Conservation (phyloP, 2,797 vertebrate species). For the Notolepis coatsorum region DNA sequence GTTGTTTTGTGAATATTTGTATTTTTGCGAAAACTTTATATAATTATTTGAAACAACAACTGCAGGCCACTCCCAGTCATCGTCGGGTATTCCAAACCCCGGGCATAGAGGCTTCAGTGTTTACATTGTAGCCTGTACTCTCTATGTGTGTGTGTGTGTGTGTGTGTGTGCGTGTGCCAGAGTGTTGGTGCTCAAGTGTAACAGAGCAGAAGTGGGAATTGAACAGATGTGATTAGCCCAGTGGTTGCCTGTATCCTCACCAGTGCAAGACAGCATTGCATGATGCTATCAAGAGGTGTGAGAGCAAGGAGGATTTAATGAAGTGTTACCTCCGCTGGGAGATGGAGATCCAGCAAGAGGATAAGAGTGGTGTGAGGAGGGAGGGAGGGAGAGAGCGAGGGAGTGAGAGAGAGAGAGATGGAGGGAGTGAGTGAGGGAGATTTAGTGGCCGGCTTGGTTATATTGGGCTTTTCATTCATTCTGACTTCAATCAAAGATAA, state of each 20-base stretch:
- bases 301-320: constrained; percentile 25
- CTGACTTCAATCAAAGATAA: too few species aligned
- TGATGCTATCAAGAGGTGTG: constrained; percentile 3
- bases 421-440: too few species aligned
- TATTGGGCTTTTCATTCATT: too few species aligned
- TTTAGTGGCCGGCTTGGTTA: too few species aligned
- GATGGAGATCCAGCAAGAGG: not conserved
- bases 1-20: too few species aligned
- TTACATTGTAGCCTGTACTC: too few species aligned
- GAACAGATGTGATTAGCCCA: constrained; percentile 28
- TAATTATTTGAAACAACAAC: too few species aligned
- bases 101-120: too few species aligned
- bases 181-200: not conserved
- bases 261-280: not conserved
- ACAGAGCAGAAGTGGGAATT: constrained; percentile 4
- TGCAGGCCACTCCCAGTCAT: too few species aligned
- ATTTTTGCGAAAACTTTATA: too few species aligned
- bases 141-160: constrained; percentile 2
- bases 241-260: not conserved
- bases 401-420: not conserved
- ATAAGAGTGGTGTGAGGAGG: not conserved
- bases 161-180: not conserved
- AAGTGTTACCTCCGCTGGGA: constrained; percentile 16
- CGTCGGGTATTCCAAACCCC: too few species aligned
- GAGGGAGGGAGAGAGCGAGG: not conserved